Percentiles rank a stretch among this genome's conserved stretches.
These are phyloP conservation scores for Leucophenga varia DNA, from an alignment of 1,140 invertebrate species.

Conservation along the genomic window DNA sequence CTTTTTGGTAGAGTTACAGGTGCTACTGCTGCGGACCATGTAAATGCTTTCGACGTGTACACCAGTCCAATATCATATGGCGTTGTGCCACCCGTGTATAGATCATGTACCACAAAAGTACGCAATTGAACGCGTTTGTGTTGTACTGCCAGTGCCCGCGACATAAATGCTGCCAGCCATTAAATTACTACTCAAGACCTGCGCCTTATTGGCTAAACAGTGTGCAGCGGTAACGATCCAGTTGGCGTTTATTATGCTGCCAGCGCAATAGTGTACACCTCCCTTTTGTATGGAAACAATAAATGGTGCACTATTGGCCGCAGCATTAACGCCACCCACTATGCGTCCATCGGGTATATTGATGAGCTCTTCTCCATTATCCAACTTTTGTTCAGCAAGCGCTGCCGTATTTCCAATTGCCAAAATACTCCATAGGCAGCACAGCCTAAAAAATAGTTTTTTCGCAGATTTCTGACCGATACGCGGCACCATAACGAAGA, in stretches of 20 bases:
- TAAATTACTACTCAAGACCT: constrained; percentile 35
- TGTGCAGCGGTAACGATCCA: constrained; percentile 60
- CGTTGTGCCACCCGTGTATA: constrained; percentile 51
- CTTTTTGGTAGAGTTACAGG: constrained; percentile 53
- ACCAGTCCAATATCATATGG: constrained; percentile 61
- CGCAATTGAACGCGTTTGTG: constrained; percentile 38
- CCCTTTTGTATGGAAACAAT: constrained; percentile 49
- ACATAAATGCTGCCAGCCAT: constrained; percentile 43
- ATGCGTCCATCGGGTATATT: constrained; percentile 36
- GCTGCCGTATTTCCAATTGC: no score
- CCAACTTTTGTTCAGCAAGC: no score
- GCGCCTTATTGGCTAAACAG: constrained; percentile 37
- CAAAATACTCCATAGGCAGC: no score
- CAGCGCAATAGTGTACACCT: constrained; percentile 60
- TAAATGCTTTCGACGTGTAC: constrained; percentile 57
- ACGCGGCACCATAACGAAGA: no score
- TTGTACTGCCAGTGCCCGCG: constrained; percentile 32
- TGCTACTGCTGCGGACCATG: constrained; percentile 55
- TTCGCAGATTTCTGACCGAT: constrained; percentile 24
- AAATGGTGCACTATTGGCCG: constrained; percentile 42
- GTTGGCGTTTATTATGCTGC: constrained; percentile 57
- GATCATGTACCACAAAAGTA: constrained; percentile 36
- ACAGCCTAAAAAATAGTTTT: no score
- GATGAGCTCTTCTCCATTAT: no score
- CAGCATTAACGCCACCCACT: constrained; percentile 41